Conservation (phyloP, 1,140 invertebrate species). For the Mamestra configurata region DNA sequence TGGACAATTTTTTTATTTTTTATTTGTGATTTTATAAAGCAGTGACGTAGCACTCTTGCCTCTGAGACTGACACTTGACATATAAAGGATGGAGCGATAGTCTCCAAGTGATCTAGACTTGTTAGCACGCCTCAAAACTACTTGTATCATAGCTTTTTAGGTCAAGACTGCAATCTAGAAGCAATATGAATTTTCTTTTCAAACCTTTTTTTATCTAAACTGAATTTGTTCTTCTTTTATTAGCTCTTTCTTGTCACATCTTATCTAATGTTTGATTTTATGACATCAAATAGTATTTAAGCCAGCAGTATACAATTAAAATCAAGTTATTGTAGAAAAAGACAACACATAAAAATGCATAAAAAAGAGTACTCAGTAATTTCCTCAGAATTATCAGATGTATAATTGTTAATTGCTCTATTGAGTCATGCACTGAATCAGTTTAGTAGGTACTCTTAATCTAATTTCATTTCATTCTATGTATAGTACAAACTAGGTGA, state of each 20-base stretch:
- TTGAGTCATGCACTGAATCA: conserved; percentile 44
- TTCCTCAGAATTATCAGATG: neutral
- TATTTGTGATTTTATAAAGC: too few relatives aligned
- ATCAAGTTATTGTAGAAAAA: too few relatives aligned
- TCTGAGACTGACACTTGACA: conserved; percentile 14
- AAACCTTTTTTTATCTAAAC: too few relatives aligned
- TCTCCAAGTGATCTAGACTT: neutral
- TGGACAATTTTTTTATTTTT: too few relatives aligned
- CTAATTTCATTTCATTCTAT: conserved; percentile 53
- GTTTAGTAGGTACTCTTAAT: conserved; percentile 44
- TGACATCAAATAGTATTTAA: too few relatives aligned
- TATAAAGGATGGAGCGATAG: neutral
- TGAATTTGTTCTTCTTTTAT: too few relatives aligned
- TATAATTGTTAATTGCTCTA: conserved; percentile 26
- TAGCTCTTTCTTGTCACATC: too few relatives aligned
- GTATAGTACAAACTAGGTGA: conserved; percentile 2
- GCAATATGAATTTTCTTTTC: neutral
- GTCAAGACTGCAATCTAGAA: neutral
- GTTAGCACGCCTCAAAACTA: neutral
- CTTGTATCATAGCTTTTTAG: neutral
- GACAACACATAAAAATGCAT: neutral
- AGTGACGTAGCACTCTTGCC: neutral
- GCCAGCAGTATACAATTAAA: too few relatives aligned
- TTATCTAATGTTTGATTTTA: too few relatives aligned
- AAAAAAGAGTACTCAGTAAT: neutral